phyloP scores from a whole-genome alignment of 2,113 vertebrate species.

The Prinia subflava region DNA sequence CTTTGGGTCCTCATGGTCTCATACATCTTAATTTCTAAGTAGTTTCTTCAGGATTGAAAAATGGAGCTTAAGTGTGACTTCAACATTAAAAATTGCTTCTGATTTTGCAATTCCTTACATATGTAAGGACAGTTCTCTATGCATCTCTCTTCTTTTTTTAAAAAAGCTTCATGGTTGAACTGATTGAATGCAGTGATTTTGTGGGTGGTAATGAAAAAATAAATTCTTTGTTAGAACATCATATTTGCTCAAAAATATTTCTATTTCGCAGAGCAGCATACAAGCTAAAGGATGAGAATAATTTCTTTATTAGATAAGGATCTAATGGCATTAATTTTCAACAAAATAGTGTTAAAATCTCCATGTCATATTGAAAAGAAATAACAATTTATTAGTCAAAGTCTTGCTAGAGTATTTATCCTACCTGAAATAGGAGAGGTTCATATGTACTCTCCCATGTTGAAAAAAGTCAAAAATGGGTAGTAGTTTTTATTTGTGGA shows the following conservation, averaged over 20 bases:
- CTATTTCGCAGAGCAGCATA: background rate
- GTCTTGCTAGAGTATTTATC: background rate
- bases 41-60: background rate
- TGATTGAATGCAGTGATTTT: background rate
- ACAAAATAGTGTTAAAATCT: background rate
- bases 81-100: background rate
- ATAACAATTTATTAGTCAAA: background rate
- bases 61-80: background rate
- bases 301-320: background rate
- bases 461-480: background rate
- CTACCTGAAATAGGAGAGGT: background rate
- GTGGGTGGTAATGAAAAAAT: background rate
- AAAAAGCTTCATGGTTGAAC: background rate
- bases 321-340: background rate
- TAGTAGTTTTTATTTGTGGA: background rate
- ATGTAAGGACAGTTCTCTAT: background rate
- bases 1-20: background rate
- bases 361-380: background rate
- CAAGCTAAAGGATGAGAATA: background rate
- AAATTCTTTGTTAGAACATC: background rate
- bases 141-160: background rate
- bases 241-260: background rate
- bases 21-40: conserved; percentile 3
- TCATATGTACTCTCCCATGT: background rate
- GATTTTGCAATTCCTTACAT: background rate